Evolutionary conservation across 1,140 invertebrate genomes (phyloP), one percentile per base, ranked within the genome.

Genomic region (Gonatopus flavifemur): DNA sequence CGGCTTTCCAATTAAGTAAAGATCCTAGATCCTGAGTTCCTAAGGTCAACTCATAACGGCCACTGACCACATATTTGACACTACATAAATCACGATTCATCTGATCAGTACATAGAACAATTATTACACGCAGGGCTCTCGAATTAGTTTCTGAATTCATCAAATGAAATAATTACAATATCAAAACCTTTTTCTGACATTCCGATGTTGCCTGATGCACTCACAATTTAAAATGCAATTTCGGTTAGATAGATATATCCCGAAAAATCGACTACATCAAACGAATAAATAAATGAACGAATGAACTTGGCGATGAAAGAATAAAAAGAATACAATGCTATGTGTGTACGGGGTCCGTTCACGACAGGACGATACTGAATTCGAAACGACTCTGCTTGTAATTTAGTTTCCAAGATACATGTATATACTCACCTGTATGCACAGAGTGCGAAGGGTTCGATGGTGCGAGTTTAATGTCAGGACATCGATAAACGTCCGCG

Each of bases 1-100:
- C n/a, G 56, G 74, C 69, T 76, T 74, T 76, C 74, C 75, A 78
- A 78, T 78, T 77, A 78, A 78, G 66, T 64, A 65, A 69, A 72
- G 74, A 75, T 70, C 69, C 62, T 62, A 57, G 41, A 49, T 57
- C 42, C 42, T 49, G 45, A 52, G 56, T 50, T 70, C 64, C 42
- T 49, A 48, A 52, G 56, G 52, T 70, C 64, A 52, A 49, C 41
- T 60, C 63, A 64, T 57, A n/a, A n/a, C n/a, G n/a, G 67, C 52
- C 61, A 53, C 56, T 67, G 67, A 67, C 70, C 73, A 67, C 69
- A 72, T 67, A 69, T 74, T 76, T 76, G 76, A 77, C 74, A 77
- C 75, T 76, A 77, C 74, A 77, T 77, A 76, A 76, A 77, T 76
- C 63, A 64, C 49, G 45, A 59, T 49, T 55, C 61, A 22, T 61